phyloP scores from a whole-genome alignment of 2,113 vertebrate genomes.

The Chloropsis hardwickii region DNA sequence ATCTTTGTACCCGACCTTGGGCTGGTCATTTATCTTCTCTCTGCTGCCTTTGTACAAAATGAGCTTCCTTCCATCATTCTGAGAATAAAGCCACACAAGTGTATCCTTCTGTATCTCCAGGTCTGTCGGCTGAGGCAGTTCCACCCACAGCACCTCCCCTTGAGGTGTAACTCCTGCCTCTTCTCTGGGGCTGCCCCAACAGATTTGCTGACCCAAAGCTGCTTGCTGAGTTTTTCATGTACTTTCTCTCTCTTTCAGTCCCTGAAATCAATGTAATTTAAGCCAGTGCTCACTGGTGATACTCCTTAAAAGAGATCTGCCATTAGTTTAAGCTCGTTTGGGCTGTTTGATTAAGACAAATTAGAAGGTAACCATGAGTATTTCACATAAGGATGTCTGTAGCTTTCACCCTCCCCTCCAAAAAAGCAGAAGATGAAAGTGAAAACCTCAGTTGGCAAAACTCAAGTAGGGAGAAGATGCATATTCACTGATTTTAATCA shows the following conservation, averaged over 20 bases:
- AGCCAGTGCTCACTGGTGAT: background rate
- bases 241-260: background rate
- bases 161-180: background rate
- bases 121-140: background rate
- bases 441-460: background rate
- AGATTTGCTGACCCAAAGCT: background rate
- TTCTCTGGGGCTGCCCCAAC: background rate
- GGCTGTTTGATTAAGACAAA: background rate
- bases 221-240: background rate
- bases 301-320: background rate
- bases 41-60: background rate
- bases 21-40: background rate
- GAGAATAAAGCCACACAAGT: background rate
- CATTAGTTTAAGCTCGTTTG: background rate
- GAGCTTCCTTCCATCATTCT: background rate
- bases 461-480: background rate
- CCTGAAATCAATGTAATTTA: background rate
- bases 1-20: background rate
- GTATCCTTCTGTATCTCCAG: background rate
- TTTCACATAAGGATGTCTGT: background rate
- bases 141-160: background rate
- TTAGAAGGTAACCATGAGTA: background rate
- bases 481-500: background rate
- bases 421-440: background rate
- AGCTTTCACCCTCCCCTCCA: fast-evolving